These are phyloP conservation scores for Nephrotoma flavescens DNA, from an alignment of 2,888 invertebrate genomes.

Conservation along the genomic window DNA sequence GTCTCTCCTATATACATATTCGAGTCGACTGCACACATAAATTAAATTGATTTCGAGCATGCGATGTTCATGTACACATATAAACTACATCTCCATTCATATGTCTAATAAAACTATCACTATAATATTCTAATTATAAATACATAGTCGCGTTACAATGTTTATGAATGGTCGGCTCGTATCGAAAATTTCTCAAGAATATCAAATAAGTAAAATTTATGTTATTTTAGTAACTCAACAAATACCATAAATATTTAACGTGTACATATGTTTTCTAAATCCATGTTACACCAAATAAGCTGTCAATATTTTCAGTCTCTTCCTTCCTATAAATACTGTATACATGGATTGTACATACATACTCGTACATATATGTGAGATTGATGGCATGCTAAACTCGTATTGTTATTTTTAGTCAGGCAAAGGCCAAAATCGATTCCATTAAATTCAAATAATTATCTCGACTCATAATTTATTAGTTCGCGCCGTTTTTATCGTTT, in stretches of 20 bases:
- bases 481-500: not conserved
- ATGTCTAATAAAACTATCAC: not conserved
- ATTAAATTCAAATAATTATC: not conserved
- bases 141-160: not conserved
- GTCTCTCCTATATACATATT: not conserved
- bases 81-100: not conserved
- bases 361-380: not conserved
- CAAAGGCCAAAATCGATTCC: not conserved
- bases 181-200: not conserved
- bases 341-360: not conserved
- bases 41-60: not conserved
- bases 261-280: not conserved
- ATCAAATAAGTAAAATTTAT: not conserved
- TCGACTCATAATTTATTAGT: not conserved
- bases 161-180: not conserved
- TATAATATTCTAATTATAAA: not conserved
- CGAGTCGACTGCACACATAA: not conserved
- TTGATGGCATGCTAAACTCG: no score
- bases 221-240: not conserved
- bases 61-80: not conserved
- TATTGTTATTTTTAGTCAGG: no score
- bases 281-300: not conserved
- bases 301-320: not conserved
- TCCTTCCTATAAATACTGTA: not conserved
- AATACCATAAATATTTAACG: not conserved